Base-by-base conservation (phyloP, 2,888 invertebrate genomes). In the Drosophila austrosaltans region DNA sequence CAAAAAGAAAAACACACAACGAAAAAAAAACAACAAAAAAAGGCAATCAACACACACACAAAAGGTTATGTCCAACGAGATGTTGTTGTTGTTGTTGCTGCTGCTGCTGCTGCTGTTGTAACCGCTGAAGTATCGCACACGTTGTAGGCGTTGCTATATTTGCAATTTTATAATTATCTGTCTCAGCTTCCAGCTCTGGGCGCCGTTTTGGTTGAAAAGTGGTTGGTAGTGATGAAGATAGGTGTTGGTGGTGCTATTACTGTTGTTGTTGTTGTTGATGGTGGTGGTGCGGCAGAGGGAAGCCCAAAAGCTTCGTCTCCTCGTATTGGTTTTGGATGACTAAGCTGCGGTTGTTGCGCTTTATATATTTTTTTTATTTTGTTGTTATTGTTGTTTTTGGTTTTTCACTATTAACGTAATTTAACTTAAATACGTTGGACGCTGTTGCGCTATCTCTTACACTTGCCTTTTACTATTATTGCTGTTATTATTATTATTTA, bases 261-360 rank as follows among this genome's bases (percentile, higher is more conserved):
- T 44, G 44, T 5, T 44, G 44, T 7, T 44, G 44, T 5, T 44
- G 44, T 20, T 12, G 48, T 10, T 25, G 25, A 3, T 25, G 48
- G 1, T 12, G 48, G 3, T 8, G 25, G 22, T 48, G 25, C 0
- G 32, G 8, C 8, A 4, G 20, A 32, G 20, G 12, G 20, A 16
- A 61, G 48, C 44, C 22, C 10, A 39, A 56, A 56, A 56, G 56
- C 56, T 56, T 30, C 56, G 20, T 20, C 56, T 56, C 57, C 79
- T 80, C 79, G 61, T 75, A 80, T 79, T 48, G 48, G 48, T 48
- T 57, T 36, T 57, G 89, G 89, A 81, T 85, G 84, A 85, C 89
- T 85, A 85, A 85, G 69, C 72, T 44, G 76, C 86, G 72, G 67
- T 77, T 75, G 72, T 63, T 76, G 72, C 70, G 77, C 72, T 63